phyloP scores from a whole-genome alignment of 2,113 vertebrate species.

The Gobiocypris rarus region DNA sequence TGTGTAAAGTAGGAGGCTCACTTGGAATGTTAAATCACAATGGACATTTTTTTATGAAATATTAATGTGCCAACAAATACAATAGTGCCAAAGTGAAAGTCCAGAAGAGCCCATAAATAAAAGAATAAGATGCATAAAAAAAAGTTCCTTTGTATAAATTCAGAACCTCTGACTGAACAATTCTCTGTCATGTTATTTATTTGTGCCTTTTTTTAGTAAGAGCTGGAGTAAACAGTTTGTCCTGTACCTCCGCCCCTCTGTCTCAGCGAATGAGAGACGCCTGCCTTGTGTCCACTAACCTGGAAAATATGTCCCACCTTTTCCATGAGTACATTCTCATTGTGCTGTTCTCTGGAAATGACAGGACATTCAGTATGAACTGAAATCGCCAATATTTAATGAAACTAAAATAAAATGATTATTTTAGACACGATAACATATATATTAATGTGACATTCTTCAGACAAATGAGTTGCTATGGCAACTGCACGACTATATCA shows the following conservation, averaged over 20 bases:
- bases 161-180: neutral
- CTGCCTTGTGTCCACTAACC: neutral
- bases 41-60: neutral
- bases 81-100: neutral
- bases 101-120: neutral
- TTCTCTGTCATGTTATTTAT: neutral
- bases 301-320: constrained; percentile 23
- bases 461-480: neutral
- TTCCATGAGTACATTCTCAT: neutral
- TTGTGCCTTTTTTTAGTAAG: neutral
- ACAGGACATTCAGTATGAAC: neutral
- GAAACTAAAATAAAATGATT: neutral
- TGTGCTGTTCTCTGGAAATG: neutral
- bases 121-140: neutral
- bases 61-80: neutral
- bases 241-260: neutral
- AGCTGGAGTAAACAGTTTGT: constrained; percentile 1
- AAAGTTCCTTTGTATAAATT: neutral
- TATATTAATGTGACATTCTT: constrained; percentile 3
- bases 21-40: constrained; percentile 4
- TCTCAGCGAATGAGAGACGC: constrained; percentile 23
- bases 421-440: neutral
- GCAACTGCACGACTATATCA: neutral
- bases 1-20: constrained; percentile 9
- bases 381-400: neutral